phyloP scores from a whole-genome alignment of 2,113 vertebrate genomes.

The Haplochromis burtoni region DNA sequence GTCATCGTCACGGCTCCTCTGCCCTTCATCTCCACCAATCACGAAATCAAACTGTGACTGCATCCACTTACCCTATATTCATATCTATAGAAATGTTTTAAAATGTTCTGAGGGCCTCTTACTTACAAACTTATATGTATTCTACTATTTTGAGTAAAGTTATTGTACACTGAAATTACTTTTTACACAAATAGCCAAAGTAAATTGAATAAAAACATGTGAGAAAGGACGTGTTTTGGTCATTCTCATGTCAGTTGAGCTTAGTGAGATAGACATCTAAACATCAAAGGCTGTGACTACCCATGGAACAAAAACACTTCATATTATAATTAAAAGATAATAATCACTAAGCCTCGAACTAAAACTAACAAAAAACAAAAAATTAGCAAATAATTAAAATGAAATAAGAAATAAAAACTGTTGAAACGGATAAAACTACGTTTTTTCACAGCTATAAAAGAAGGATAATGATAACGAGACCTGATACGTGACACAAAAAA shows the following conservation, averaged over 20 bases:
- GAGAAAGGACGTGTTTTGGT: not conserved
- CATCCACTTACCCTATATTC: not conserved
- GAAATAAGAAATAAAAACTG: not conserved
- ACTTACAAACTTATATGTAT: not conserved
- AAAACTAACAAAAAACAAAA: not conserved
- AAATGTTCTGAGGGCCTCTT: not conserved
- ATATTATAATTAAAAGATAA: not conserved
- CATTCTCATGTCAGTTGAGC: fast-evolving
- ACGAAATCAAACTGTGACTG: not conserved
- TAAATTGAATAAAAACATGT: not conserved
- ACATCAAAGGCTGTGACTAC: not conserved
- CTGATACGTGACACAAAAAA: not conserved
- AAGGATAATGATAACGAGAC: not conserved
- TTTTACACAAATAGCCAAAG: not conserved
- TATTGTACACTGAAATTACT: not conserved
- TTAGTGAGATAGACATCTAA: not conserved
- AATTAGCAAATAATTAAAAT: fast-evolving
- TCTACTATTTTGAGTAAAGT: not conserved
- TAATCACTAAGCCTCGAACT: fast-evolving
- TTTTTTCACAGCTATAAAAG: not conserved
- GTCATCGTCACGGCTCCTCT: not conserved
- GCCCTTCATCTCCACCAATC: not conserved
- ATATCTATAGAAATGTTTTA: not conserved
- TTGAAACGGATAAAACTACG: fast-evolving
- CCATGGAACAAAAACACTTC: fast-evolving